Percentiles rank a stretch among this genome's conserved stretches.
Conservation (phyloP, 2,888 invertebrate genomes). For the Tiphia femorata region DNA sequence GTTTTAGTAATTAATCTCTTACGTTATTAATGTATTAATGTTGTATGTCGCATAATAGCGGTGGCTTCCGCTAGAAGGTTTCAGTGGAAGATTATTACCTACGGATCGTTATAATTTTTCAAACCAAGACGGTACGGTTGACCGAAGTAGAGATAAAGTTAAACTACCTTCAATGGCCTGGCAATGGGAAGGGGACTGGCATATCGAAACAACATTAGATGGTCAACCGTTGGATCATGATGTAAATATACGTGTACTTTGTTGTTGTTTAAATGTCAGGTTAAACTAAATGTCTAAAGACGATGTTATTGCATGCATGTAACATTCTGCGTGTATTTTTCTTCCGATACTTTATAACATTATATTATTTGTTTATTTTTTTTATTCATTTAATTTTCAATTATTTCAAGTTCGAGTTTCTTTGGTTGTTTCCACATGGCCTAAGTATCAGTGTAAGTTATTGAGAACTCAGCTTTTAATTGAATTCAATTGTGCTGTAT, state of each 20-base stretch:
- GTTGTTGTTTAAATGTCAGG: not conserved
- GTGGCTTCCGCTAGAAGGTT: constrained; percentile 92
- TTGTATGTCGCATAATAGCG: constrained; percentile 70
- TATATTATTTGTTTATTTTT: constrained; percentile 5
- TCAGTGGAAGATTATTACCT: constrained; percentile 84
- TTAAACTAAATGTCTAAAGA: not conserved
- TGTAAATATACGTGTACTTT: constrained; percentile 67
- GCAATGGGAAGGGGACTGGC: constrained; percentile 98
- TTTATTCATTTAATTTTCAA: constrained; percentile 4
- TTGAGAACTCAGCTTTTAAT: too few relatives aligned
- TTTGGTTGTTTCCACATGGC: too few relatives aligned
- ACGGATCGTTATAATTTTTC: constrained; percentile 92
- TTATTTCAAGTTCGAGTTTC: not conserved
- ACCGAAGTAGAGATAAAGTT: constrained; percentile 84
- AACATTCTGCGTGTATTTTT: not conserved
- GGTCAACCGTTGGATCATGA: constrained; percentile 91
- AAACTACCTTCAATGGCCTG: constrained; percentile 93
- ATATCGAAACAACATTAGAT: constrained; percentile 84
- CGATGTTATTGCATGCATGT: not conserved
- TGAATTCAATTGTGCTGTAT: too few relatives aligned
- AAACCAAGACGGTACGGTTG: constrained; percentile 83
- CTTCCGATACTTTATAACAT: not conserved
- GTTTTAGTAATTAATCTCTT: too few relatives aligned
- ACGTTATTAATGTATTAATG: constrained; percentile 7
- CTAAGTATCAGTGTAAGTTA: too few relatives aligned